phyloP scores from a whole-genome alignment of 2,113 vertebrate species.

The Zingel zingel region DNA sequence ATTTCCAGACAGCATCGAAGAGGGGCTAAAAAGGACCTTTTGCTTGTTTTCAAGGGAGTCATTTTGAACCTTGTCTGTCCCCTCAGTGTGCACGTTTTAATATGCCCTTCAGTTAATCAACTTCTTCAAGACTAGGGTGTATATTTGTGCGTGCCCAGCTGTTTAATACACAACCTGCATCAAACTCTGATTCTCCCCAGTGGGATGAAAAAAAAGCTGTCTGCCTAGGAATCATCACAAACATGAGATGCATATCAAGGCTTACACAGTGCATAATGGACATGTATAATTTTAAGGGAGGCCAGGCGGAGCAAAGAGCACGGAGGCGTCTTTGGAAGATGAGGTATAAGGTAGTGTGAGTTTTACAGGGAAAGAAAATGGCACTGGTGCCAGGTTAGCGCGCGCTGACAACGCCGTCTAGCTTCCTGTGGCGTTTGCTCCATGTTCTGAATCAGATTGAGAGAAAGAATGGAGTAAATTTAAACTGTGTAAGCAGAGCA shows the following conservation, averaged over 20 bases:
- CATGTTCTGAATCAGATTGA: neutral
- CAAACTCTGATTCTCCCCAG: constrained; percentile 34
- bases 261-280: constrained; percentile 25
- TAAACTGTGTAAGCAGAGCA: constrained; percentile 6
- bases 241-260: neutral
- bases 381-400: constrained; percentile 29
- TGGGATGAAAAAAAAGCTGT: constrained; percentile 16
- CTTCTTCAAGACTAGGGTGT: neutral
- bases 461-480: constrained; percentile 13
- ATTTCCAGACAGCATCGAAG: neutral
- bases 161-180: constrained; percentile 41
- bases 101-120: neutral
- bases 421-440: neutral
- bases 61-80: constrained; percentile 13
- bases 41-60: constrained; percentile 30
- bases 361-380: constrained; percentile 34
- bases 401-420: neutral
- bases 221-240: constrained; percentile 2
- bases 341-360: constrained; percentile 33
- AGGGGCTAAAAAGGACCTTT: constrained; percentile 34
- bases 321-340: constrained; percentile 18
- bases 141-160: constrained; percentile 66
- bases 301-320: constrained; percentile 9
- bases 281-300: neutral
- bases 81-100: neutral